These are phyloP conservation scores for Sebastolobus altivelis DNA, from an alignment of 2,797 vertebrate genomes.

Conservation along the genomic window DNA sequence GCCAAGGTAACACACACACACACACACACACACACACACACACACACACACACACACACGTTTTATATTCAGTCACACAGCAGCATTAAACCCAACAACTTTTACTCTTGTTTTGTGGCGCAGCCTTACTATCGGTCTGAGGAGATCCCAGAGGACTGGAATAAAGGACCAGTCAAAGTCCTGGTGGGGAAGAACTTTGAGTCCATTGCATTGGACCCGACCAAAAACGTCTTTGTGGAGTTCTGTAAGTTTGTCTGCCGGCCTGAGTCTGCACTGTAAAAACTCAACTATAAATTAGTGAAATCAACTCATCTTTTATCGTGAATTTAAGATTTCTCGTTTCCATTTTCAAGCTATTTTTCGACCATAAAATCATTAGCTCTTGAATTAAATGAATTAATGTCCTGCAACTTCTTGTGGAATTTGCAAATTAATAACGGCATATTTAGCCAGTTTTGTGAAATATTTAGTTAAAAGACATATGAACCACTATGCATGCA, in stretches of 20 bases:
- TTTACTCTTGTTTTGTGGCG: constrained; percentile 18
- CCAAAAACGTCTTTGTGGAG: constrained; percentile 94
- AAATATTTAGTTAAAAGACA: background rate
- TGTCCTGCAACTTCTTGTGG: background rate
- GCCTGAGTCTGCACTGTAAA: constrained; percentile 1
- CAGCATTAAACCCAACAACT: background rate
- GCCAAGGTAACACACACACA: constrained; percentile 84
- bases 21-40: constrained; percentile 1
- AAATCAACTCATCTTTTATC: background rate
- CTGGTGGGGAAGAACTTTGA: constrained; percentile 95
- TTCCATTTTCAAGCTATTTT: background rate
- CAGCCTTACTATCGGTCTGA: constrained; percentile 87
- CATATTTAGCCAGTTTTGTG: background rate
- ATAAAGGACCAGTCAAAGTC: constrained; percentile 89
- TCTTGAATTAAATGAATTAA: background rate
- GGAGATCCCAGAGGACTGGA: constrained; percentile 92
- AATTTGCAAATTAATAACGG: background rate
- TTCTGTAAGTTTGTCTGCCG: constrained; percentile 89
- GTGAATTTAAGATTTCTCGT: background rate
- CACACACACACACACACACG: background rate
- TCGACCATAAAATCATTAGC: background rate
- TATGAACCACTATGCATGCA: too few relatives aligned
- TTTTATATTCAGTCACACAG: background rate
- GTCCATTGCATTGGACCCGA: constrained; percentile 89
- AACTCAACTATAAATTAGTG: background rate